Conservation (phyloP, 2,797 vertebrate species). For the Thamnophis elegans region DNA sequence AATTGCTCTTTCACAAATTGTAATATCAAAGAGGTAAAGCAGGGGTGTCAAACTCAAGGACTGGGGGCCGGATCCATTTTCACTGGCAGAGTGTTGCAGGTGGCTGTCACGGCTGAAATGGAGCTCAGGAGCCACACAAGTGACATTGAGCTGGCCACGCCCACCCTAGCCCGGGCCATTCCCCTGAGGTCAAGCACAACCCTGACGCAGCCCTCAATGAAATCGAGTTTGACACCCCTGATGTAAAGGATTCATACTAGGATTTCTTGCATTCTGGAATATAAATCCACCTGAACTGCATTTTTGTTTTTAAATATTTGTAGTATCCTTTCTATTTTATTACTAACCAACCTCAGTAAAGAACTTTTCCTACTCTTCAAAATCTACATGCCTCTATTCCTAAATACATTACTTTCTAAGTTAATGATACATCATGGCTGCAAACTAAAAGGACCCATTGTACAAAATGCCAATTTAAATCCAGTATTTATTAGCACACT, state of each 20-base stretch:
- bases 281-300: conserved; percentile 20
- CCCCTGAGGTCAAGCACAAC: too few relatives aligned
- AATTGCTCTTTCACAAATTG: conserved; percentile 25
- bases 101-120: too few relatives aligned
- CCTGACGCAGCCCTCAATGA: too few relatives aligned
- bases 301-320: neutral
- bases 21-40: neutral
- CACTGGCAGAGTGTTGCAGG: too few relatives aligned
- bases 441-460: neutral
- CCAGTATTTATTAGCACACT: neutral
- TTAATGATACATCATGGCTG: conserved; percentile 12
- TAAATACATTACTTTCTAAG: conserved; percentile 15
- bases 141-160: too few relatives aligned
- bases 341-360: neutral
- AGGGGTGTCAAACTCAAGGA: too few relatives aligned
- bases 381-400: neutral
- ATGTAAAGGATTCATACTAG: neutral
- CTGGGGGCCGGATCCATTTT: too few relatives aligned
- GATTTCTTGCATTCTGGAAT: conserved; percentile 3
- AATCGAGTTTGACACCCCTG: too few relatives aligned
- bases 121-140: too few relatives aligned
- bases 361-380: conserved; percentile 11
- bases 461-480: conserved; percentile 1
- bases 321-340: neutral
- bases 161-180: too few relatives aligned